Evolutionary conservation across 2,888 invertebrate species (phyloP).

Genomic region (Salpingus planirostris): DNA sequence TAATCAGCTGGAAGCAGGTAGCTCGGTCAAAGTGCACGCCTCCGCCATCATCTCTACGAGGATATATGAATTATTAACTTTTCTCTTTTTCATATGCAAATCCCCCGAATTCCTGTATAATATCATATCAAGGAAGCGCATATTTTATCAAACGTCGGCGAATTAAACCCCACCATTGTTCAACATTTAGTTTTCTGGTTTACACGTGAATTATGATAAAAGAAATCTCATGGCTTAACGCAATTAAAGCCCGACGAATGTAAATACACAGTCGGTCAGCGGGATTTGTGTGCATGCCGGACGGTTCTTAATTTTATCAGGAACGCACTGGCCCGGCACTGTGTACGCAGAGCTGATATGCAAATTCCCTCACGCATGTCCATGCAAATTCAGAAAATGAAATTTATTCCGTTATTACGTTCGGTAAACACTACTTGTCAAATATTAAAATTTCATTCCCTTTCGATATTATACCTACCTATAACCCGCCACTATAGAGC

Average conservation of each 20-base stretch:
- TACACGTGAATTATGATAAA: constrained; percentile 34
- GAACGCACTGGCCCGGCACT: constrained; percentile 15
- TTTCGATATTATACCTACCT: no score
- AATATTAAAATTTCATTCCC: constrained; percentile 27
- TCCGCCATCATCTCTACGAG: no score
- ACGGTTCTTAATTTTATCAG: constrained; percentile 3
- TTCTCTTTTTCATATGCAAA: no score
- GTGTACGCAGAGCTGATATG: constrained; percentile 23
- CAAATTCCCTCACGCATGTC: constrained; percentile 30
- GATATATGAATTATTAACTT: no score
- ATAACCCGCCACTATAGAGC: no score
- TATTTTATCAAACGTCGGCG: constrained; percentile 19
- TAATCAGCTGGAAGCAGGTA: no score
- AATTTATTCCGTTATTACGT: constrained; percentile 29
- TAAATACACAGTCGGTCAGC: constrained; percentile 20
- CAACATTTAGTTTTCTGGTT: constrained; percentile 29
- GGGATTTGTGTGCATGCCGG: not conserved
- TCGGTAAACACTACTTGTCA: constrained; percentile 23
- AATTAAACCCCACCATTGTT: constrained; percentile 29
- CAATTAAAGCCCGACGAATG: constrained; percentile 29
- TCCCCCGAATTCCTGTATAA: no score
- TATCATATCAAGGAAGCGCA: constrained; percentile 13
- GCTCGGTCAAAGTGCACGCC: no score
- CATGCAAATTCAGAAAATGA: constrained; percentile 31
- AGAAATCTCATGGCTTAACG: constrained; percentile 30